Evolutionary conservation across 2,888 invertebrate species (phyloP).

Genomic region (Cryptus armator): DNA sequence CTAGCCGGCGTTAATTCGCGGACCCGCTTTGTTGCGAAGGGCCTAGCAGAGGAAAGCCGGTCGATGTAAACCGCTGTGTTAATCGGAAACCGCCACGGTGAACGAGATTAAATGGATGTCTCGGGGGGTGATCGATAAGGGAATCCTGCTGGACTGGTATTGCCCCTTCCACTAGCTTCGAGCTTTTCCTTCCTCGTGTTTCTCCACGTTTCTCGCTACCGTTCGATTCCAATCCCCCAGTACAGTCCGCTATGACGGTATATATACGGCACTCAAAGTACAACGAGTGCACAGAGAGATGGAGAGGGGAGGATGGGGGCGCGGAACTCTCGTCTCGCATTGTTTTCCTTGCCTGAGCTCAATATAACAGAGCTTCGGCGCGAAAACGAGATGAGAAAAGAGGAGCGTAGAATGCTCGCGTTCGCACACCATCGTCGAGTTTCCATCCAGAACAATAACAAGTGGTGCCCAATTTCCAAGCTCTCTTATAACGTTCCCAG

Average conservation of each 20-base stretch:
- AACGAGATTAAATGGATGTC: slow-evolving; percentile 68
- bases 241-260: slow-evolving; percentile 23
- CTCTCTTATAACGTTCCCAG: slow-evolving; percentile 5
- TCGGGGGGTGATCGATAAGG: slow-evolving; percentile 65
- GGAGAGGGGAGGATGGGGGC: slow-evolving; percentile 14
- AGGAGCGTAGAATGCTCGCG: not conserved
- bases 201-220: slow-evolving; percentile 9
- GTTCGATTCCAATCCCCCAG: slow-evolving; percentile 52
- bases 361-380: slow-evolving; percentile 40
- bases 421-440: slow-evolving; percentile 36
- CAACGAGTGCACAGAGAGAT: not conserved
- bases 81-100: slow-evolving; percentile 66
- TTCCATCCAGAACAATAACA: slow-evolving; percentile 62
- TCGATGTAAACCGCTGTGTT: slow-evolving; percentile 68
- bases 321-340: slow-evolving; percentile 18
- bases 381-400: slow-evolving; percentile 55
- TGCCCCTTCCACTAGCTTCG: not conserved
- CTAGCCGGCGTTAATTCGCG: slow-evolving; percentile 57
- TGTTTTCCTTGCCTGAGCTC: slow-evolving; percentile 39
- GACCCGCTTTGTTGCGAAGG: slow-evolving; percentile 62
- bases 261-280: slow-evolving; percentile 10
- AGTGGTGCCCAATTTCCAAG: slow-evolving; percentile 57
- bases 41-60: slow-evolving; percentile 44
- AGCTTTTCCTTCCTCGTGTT: slow-evolving; percentile 1
- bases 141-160: slow-evolving; percentile 45